These are phyloP conservation scores for Meloidogyne exigua DNA, from an alignment of 1,140 invertebrate genomes.

Conservation along the genomic window DNA sequence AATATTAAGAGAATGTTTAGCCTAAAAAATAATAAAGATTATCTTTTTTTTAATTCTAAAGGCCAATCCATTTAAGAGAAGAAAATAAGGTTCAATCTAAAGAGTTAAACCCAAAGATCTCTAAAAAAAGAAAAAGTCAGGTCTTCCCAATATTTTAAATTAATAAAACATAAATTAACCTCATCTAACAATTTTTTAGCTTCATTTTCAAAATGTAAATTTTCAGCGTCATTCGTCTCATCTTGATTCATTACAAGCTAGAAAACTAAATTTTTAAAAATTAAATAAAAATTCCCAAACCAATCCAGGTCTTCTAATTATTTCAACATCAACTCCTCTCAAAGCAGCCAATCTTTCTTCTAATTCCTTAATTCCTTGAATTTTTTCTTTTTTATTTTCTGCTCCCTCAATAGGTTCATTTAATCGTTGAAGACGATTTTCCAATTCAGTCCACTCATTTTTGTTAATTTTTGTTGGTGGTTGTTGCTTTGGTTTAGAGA, in stretches of 20 bases:
- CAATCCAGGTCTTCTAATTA: constrained; percentile 28
- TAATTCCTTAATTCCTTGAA: constrained; percentile 11
- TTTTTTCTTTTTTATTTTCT: neutral
- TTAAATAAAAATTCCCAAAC: constrained; percentile 9
- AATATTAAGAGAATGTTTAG: neutral
- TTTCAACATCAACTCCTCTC: constrained; percentile 24
- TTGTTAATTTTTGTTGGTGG: neutral
- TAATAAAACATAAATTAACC: no score
- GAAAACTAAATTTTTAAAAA: constrained; percentile 6
- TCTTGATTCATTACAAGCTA: constrained; percentile 10
- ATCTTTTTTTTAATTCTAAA: no score
- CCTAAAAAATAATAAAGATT: no score
- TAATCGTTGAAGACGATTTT: constrained; percentile 3
- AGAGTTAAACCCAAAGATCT: no score
- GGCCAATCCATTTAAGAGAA: no score
- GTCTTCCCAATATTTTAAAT: no score
- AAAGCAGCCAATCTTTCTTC: constrained; percentile 33
- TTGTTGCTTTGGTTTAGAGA: neutral
- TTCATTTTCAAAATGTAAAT: neutral
- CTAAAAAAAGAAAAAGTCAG: neutral
- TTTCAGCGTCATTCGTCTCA: neutral
- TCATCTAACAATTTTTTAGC: neutral
- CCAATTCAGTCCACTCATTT: constrained; percentile 17
- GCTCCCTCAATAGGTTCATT: constrained; percentile 9
- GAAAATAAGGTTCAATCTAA: no score